Conservation (phyloP, 1,140 invertebrate species). For the Drosophila orena region DNA sequence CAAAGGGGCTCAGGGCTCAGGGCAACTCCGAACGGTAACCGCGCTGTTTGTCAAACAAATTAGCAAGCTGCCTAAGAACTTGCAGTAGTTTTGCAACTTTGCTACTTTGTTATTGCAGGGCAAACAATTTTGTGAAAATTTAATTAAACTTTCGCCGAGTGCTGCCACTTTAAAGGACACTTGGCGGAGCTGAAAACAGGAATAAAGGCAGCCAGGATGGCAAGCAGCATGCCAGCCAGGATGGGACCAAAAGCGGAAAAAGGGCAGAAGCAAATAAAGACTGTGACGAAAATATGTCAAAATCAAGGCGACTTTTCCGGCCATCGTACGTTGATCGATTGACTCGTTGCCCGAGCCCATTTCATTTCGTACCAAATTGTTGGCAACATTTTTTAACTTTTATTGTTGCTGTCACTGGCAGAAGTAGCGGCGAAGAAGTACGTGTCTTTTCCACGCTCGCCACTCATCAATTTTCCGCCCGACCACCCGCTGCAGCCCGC, state of each 20-base stretch:
- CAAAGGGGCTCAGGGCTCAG: background rate
- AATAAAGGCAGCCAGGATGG: background rate
- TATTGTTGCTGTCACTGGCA: conserved; percentile 74
- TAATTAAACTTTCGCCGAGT: conserved; percentile 66
- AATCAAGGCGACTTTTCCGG: conserved; percentile 49
- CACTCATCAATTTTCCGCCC: conserved; percentile 60
- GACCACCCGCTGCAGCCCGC: background rate
- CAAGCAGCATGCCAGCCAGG: no score
- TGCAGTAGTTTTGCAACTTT: conserved; percentile 66
- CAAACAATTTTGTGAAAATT: conserved; percentile 68
- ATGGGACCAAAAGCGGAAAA: background rate
- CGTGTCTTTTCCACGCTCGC: conserved; percentile 56
- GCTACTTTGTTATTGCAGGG: conserved; percentile 63
- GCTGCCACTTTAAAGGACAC: conserved; percentile 56
- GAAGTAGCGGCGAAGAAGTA: conserved; percentile 29
- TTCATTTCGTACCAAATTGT: conserved; percentile 72
- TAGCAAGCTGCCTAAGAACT: conserved; percentile 71
- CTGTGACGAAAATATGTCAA: conserved; percentile 67
- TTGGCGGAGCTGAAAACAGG: background rate
- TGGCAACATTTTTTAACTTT: conserved; percentile 76
- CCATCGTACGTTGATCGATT: conserved; percentile 66
- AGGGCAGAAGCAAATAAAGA: conserved; percentile 15
- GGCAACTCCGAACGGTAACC: conserved; percentile 41
- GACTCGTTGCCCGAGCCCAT: conserved; percentile 65
- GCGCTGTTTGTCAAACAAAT: conserved; percentile 74